Conservation (phyloP, 2,888 invertebrate genomes). For the Synergus laeviventris region DNA sequence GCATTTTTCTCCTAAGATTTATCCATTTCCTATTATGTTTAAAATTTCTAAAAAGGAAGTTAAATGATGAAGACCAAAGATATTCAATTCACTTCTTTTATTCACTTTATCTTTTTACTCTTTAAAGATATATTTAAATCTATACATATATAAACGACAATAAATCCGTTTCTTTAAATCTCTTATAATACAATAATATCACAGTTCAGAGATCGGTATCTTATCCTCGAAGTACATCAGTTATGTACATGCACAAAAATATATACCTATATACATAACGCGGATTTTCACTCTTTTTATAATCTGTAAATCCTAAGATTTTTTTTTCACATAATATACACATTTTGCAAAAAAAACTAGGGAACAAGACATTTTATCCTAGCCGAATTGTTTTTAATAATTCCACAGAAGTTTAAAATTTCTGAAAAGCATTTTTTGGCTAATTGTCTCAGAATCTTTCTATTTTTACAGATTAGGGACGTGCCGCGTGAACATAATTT, state of each 20-base stretch:
- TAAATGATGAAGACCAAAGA: neutral
- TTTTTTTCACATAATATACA: too few relatives aligned
- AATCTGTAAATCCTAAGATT: neutral
- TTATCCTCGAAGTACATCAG: constrained; percentile 64
- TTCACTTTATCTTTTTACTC: constrained; percentile 28
- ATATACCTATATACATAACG: constrained; percentile 55
- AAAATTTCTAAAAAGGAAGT: neutral
- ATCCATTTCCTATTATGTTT: too few relatives aligned
- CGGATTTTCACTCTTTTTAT: neutral
- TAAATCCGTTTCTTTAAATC: constrained; percentile 69
- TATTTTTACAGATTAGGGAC: neutral
- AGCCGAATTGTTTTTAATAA: neutral
- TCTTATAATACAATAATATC: constrained; percentile 75
- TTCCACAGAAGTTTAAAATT: neutral
- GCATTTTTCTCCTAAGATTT: too few relatives aligned
- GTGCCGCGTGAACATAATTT: constrained; percentile 3
- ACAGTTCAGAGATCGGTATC: constrained; percentile 75
- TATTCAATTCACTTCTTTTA: constrained; percentile 44
- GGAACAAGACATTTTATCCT: neutral
- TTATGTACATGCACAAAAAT: constrained; percentile 61
- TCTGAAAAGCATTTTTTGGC: neutral
- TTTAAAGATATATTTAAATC: constrained; percentile 32
- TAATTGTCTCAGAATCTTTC: neutral
- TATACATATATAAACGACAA: constrained; percentile 59
- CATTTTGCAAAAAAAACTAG: too few relatives aligned